Conservation (phyloP, 2,888 invertebrate species). For the Alcis repandata region DNA sequence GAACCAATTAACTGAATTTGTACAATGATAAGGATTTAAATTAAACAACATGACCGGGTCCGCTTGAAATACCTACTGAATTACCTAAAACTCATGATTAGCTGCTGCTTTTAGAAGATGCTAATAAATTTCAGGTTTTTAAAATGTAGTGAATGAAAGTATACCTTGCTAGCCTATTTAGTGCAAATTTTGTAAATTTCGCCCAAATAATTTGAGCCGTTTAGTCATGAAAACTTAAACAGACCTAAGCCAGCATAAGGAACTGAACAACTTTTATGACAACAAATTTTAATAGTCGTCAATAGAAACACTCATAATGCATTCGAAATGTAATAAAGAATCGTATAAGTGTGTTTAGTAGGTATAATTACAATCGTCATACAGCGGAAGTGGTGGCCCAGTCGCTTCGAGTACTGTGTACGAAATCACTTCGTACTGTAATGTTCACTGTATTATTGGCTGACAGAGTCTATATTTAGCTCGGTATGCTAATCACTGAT, state of each 20-base stretch:
- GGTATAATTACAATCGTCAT: constrained; percentile 23
- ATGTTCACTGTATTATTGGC: constrained; percentile 31
- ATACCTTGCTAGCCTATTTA: too few species aligned
- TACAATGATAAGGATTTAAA: not conserved
- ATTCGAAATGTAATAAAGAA: not conserved
- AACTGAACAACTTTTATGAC: too few species aligned
- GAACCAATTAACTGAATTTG: not conserved
- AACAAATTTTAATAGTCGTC: too few species aligned
- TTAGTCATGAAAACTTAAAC: not conserved
- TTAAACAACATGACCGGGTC: not conserved
- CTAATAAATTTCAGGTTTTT: too few species aligned
- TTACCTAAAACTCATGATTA: too few species aligned
- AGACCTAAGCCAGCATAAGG: too few species aligned
- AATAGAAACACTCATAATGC: too few species aligned
- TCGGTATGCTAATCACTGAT: constrained; percentile 43
- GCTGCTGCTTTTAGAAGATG: too few species aligned
- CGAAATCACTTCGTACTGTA: constrained; percentile 50
- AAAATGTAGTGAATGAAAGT: too few species aligned
- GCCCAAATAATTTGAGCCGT: not conserved
- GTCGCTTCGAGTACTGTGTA: constrained; percentile 75
- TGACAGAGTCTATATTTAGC: constrained; percentile 54
- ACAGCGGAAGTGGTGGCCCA: constrained; percentile 76
- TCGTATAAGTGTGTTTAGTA: not conserved
- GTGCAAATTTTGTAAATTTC: too few species aligned
- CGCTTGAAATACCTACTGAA: constrained; percentile 5